Conservation (phyloP, 1,140 invertebrate species). For the Goniozus legneri region DNA sequence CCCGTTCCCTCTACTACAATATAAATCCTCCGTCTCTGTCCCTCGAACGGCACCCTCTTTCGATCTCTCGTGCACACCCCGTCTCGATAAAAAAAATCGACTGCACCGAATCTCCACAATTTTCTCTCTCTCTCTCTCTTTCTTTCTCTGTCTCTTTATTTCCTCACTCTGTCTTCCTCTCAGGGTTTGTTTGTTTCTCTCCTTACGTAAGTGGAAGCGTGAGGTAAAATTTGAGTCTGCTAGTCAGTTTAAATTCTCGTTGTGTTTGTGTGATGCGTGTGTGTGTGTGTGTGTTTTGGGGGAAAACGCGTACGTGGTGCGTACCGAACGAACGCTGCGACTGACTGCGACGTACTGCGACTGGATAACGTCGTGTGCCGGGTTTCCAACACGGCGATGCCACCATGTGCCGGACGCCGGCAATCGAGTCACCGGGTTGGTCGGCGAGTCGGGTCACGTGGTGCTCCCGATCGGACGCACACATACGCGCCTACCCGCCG, state of each 20-base stretch:
- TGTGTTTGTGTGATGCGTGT: too few relatives aligned
- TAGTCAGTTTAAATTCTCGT: too few relatives aligned
- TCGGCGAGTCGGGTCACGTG: neutral
- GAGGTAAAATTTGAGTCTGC: too few relatives aligned
- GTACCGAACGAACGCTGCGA: constrained; percentile 50
- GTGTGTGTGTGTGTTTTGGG: too few relatives aligned
- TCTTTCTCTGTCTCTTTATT: neutral
- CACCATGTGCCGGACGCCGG: constrained; percentile 24
- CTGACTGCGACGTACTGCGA: constrained; percentile 49
- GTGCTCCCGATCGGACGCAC: neutral
- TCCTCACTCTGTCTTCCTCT: constrained; percentile 5
- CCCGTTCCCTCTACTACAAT: constrained; percentile 1
- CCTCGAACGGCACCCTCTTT: too few relatives aligned
- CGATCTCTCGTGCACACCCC: too few relatives aligned
- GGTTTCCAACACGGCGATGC: constrained; percentile 22
- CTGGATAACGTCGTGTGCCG: too few relatives aligned
- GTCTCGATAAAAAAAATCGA: neutral
- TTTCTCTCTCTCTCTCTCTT: constrained; percentile 8
- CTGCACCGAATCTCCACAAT: neutral
- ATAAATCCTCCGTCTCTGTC: too few relatives aligned
- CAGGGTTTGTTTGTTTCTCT: constrained; percentile 25
- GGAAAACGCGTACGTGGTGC: too few relatives aligned
- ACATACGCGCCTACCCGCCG: too few relatives aligned
- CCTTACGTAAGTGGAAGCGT: constrained; percentile 37
- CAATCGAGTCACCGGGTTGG: constrained; percentile 13